Percentiles rank a stretch among this genome's conserved stretches.
These are phyloP conservation scores for Dicentrarchus labrax DNA, from an alignment of 2,113 vertebrate species.

Conservation along the genomic window DNA sequence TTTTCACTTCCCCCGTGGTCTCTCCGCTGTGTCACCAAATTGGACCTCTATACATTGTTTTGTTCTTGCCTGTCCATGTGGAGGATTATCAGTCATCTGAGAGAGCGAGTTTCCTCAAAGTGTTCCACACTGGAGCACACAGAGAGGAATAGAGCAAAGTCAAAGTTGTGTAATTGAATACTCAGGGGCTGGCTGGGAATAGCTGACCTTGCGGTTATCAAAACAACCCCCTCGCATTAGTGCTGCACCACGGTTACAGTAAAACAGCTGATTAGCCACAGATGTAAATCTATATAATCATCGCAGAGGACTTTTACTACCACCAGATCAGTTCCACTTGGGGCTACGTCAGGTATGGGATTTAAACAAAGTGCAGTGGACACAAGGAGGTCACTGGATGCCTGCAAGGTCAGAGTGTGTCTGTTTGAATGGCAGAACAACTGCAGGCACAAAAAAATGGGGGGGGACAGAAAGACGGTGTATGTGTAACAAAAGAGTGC, in stretches of 20 bases:
- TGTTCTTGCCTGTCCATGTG: slow-evolving; percentile 40
- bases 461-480: not conserved
- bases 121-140: slow-evolving; percentile 56
- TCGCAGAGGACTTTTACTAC: slow-evolving; percentile 26
- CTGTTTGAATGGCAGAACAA: slow-evolving; percentile 57
- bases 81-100: slow-evolving; percentile 47
- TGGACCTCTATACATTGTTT: slow-evolving; percentile 61
- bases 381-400: slow-evolving; percentile 19
- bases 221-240: slow-evolving; percentile 75
- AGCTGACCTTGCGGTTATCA: slow-evolving; percentile 82
- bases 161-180: slow-evolving; percentile 82
- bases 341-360: slow-evolving; percentile 21
- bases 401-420: slow-evolving; percentile 53
- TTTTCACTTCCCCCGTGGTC: slow-evolving; percentile 42
- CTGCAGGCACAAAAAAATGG: slow-evolving; percentile 16
- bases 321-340: slow-evolving; percentile 10
- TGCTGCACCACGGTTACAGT: slow-evolving; percentile 57
- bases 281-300: slow-evolving; percentile 62
- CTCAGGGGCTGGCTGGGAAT: slow-evolving; percentile 78
- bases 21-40: slow-evolving; percentile 27
- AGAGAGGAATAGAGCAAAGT: slow-evolving; percentile 74
- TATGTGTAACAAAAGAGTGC: slow-evolving; percentile 49
- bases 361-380: slow-evolving; percentile 12
- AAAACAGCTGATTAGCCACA: slow-evolving; percentile 69
- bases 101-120: slow-evolving; percentile 63